Evolutionary conservation across 2,113 vertebrate species (phyloP), one percentile per base, ranked within the genome.

Genomic region (Prochilodus magdalenae): DNA sequence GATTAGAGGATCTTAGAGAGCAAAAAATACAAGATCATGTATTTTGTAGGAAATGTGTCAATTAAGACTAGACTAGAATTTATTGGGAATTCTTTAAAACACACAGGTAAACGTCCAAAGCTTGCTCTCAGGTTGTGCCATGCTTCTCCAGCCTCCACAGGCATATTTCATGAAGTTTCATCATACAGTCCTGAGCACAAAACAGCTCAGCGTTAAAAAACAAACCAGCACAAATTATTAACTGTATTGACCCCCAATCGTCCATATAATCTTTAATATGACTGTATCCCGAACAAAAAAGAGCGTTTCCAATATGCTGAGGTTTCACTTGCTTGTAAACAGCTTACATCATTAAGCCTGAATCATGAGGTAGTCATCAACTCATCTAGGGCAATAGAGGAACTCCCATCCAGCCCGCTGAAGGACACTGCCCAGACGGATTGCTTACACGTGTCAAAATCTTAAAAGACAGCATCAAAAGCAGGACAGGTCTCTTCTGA

Each of bases 131-230:
- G 12, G 6, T 20, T 40, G 16, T 36, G 6, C 16, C 29, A 20
- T 36, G 65, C 30, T 11, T 40, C 29, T 11, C 13, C 2, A 24
- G 12, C 5, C 18, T 20, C 13, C n/a, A 26, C 30, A 47, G 40
- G 27, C 59, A 15, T 20, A 72, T 81, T 81, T 73, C 79, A 73
- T 65, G 70, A 26, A 14, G 30, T 73, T 73, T 73, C 70, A 81
- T 81, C 70, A 81, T 51, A 16, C 36, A 26, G 30, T 36, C 59
- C 30, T 12, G 5, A n/a, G 1, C 29, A 75, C 73, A 75, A 10
- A 29, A 6, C 24, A 60, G 22, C 2, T 22, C 66, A 69, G 30
- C 5, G 16, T 10, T n/a, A 40, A n/a, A 40, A 13, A 29, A 63
- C 0, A 63, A 63, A 55, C 1, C 20, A 55, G 7, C 5, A 55